phyloP scores from a whole-genome alignment of 2,888 invertebrate genomes.

The Halictus quadricinctus region DNA sequence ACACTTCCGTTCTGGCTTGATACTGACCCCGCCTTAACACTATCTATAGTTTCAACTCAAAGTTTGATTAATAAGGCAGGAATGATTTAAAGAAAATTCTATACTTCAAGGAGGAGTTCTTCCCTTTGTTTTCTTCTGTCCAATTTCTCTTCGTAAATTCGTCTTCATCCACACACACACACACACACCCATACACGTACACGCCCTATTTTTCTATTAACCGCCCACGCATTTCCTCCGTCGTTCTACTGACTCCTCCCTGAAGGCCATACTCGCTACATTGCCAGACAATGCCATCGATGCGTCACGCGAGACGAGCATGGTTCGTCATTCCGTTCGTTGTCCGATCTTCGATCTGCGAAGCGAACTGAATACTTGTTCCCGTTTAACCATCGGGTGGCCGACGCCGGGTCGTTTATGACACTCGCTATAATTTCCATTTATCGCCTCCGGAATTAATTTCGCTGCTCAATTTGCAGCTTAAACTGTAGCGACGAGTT shows the following conservation, averaged over 20 bases:
- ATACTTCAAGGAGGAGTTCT: too few species aligned
- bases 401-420: background rate
- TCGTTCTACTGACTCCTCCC: background rate
- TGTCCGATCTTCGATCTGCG: background rate
- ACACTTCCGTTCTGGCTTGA: too few species aligned
- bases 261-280: background rate
- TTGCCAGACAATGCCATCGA: constrained; percentile 4
- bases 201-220: background rate
- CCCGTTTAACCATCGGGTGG: constrained; percentile 3
- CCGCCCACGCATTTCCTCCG: background rate
- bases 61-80: too few species aligned
- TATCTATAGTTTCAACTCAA: too few species aligned
- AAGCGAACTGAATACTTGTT: background rate
- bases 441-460: background rate
- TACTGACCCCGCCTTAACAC: too few species aligned
- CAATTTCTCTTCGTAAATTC: background rate
- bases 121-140: background rate
- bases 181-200: background rate
- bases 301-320: background rate
- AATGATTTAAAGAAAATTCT: too few species aligned
- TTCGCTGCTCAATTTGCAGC: background rate
- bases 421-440: background rate
- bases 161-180: background rate
- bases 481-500: background rate
- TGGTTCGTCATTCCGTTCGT: constrained; percentile 3